Evolutionary conservation across 2,888 invertebrate species (phyloP).

Genomic region (Strigamia crassipes): DNA sequence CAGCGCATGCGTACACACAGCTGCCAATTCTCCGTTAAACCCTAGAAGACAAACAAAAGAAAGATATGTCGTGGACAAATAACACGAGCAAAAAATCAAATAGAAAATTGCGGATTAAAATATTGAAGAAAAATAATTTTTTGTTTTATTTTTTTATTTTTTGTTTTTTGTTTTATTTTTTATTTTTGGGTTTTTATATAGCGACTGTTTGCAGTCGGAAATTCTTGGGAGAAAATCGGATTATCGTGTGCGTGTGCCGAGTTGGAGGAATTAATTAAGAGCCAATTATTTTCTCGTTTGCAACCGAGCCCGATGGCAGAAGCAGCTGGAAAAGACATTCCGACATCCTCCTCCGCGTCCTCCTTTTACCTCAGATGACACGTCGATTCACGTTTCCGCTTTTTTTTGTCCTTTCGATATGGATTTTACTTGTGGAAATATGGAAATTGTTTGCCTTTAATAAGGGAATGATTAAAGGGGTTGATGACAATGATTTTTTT

Average conservation of each 20-base stretch:
- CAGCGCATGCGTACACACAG: slow-evolving; percentile 5
- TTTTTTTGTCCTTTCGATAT: background rate
- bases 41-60: background rate
- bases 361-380: slow-evolving; percentile 16
- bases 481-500: background rate
- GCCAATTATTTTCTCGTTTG: slow-evolving; percentile 35
- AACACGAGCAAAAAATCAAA: background rate
- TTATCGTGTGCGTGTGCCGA: slow-evolving; percentile 21
- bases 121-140: background rate
- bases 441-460: background rate
- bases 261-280: slow-evolving; percentile 29
- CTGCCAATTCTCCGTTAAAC: background rate
- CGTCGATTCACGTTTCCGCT: background rate
- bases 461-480: background rate
- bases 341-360: background rate
- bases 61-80: background rate
- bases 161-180: background rate
- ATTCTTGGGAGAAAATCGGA: slow-evolving; percentile 7
- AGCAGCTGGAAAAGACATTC: slow-evolving; percentile 24
- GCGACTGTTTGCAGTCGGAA: background rate
- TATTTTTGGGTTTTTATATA: background rate
- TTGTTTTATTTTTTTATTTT: background rate
- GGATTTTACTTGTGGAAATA: background rate
- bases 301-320: slow-evolving; percentile 29
- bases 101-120: background rate